These are phyloP conservation scores for Pterobdella sp. DNA, from an alignment of 2,888 invertebrate genomes.

Conservation along the genomic window DNA sequence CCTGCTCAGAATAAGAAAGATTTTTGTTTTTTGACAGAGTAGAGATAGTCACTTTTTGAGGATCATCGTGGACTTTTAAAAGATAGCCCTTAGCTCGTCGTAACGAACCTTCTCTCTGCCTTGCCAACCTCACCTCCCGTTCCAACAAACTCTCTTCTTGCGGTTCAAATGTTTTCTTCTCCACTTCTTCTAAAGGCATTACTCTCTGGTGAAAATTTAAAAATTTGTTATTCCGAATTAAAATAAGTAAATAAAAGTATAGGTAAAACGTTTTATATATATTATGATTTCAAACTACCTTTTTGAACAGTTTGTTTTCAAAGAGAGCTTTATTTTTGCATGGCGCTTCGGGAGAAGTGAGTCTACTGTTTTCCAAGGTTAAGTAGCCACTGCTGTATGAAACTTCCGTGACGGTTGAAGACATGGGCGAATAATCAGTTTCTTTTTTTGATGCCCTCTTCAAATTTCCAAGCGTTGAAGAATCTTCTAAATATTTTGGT, in stretches of 20 bases:
- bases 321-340: neutral
- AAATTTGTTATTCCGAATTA: no score
- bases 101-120: slow-evolving; percentile 55
- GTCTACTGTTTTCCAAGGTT: slow-evolving; percentile 4
- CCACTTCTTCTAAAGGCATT: slow-evolving; percentile 24
- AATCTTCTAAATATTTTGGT: no score
- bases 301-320: neutral
- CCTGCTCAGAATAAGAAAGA: neutral
- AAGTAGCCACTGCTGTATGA: neutral
- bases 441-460: no score
- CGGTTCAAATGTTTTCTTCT: slow-evolving; percentile 29
- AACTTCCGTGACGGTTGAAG: neutral
- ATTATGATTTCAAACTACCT: neutral
- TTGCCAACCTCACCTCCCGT: slow-evolving; percentile 54
- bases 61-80: neutral
- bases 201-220: neutral
- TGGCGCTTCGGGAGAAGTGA: neutral
- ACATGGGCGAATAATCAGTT: neutral
- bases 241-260: no score
- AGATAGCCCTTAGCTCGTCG: slow-evolving; percentile 39
- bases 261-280: no score
- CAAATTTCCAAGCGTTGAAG: no score
- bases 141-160: slow-evolving; percentile 54
- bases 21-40: neutral
- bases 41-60: neutral